Conservation (phyloP, 2,113 vertebrate genomes). For the Sceloporus tristichus region DNA sequence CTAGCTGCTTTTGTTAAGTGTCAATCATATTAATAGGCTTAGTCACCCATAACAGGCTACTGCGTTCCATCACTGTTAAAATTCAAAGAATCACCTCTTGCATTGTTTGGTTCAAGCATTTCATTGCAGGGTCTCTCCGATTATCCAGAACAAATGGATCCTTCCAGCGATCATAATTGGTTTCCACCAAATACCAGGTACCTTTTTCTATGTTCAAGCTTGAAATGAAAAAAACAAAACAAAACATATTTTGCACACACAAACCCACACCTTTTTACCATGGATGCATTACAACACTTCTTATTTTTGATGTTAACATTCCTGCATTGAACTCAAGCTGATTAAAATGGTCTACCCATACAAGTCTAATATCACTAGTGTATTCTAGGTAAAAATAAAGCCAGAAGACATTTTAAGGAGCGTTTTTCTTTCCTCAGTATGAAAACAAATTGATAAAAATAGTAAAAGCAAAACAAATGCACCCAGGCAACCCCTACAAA, state of each 20-base stretch:
- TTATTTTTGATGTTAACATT: background rate
- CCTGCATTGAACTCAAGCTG: background rate
- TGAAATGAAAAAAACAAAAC: conserved; percentile 38
- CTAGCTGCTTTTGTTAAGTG: background rate
- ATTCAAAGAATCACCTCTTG: conserved; percentile 79
- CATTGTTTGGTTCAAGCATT: conserved; percentile 88
- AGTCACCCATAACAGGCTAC: background rate
- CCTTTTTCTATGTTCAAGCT: conserved; percentile 86
- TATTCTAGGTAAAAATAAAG: background rate
- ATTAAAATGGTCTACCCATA: background rate
- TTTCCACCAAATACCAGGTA: conserved; percentile 92
- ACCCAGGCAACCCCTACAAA: background rate
- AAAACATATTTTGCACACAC: too few relatives aligned
- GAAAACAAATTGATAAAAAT: background rate
- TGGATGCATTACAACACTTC: background rate
- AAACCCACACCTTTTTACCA: background rate
- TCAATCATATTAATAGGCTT: background rate
- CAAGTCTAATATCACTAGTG: background rate
- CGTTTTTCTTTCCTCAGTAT: background rate
- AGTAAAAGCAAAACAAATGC: background rate
- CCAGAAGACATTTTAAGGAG: background rate
- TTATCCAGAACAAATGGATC: conserved; percentile 90
- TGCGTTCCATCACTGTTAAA: background rate
- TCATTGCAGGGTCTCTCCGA: conserved; percentile 89
- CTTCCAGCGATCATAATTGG: conserved; percentile 97